These are phyloP conservation scores for Protosalanx chinensis DNA, from an alignment of 2,797 vertebrate genomes.

Conservation along the genomic window DNA sequence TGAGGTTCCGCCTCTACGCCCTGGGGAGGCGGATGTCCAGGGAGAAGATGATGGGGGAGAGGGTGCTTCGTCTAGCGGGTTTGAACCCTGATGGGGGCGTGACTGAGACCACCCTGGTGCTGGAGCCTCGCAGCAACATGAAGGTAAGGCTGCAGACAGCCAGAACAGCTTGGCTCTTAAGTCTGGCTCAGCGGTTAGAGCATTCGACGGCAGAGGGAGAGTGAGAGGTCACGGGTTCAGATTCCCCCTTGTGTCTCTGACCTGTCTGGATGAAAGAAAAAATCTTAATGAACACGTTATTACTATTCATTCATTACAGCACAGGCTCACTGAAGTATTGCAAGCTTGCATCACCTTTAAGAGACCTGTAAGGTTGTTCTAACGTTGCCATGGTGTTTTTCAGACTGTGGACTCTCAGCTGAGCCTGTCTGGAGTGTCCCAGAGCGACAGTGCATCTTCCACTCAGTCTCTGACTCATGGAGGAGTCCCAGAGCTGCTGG, in stretches of 20 bases:
- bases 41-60: slow-evolving; percentile 94
- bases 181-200: too few relatives aligned
- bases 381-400: background rate
- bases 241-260: too few relatives aligned
- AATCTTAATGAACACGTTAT: too few relatives aligned
- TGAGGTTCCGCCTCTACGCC: slow-evolving; percentile 91
- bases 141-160: slow-evolving; percentile 72
- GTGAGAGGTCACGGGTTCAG: too few relatives aligned
- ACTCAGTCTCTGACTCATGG: slow-evolving; percentile 90
- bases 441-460: slow-evolving; percentile 86
- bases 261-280: too few relatives aligned
- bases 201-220: too few relatives aligned
- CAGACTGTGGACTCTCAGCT: slow-evolving; percentile 86
- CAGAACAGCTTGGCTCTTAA: too few relatives aligned
- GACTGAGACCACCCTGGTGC: slow-evolving; percentile 76
- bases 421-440: slow-evolving; percentile 83
- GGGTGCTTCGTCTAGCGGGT: slow-evolving; percentile 76
- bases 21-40: slow-evolving; percentile 80
- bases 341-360: background rate
- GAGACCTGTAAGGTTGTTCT: background rate
- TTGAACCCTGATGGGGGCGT: slow-evolving; percentile 68
- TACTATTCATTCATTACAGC: too few relatives aligned
- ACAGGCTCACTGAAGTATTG: too few relatives aligned
- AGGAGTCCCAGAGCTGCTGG: slow-evolving; percentile 89
- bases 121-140: slow-evolving; percentile 90